phyloP scores from a whole-genome alignment of 53 echinoderm and acorn worm species.

The Echinometra lucunter region DNA sequence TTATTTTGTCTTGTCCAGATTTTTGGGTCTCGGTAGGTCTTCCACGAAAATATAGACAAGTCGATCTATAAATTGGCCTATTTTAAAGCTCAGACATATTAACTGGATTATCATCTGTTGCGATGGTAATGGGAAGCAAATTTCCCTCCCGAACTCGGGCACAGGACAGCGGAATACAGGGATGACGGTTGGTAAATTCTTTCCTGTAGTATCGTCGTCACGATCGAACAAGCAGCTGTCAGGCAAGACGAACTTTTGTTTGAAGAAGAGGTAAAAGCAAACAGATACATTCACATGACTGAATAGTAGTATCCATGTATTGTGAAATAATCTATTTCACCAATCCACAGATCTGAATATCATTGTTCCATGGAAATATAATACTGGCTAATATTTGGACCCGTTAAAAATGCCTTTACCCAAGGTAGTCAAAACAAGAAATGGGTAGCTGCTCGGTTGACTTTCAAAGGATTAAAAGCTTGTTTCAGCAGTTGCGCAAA shows the following conservation, averaged over 20 bases:
- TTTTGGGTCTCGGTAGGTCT: background rate
- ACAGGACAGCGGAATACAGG: background rate
- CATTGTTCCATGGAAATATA: background rate
- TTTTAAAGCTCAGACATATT: background rate
- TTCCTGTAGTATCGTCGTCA: background rate
- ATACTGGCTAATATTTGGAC: background rate
- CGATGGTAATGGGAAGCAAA: background rate
- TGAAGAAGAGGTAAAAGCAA: background rate
- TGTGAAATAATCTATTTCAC: background rate
- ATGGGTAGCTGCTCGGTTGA: background rate
- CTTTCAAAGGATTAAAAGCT: background rate
- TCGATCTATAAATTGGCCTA: background rate
- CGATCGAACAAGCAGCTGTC: background rate
- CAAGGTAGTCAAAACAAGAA: background rate
- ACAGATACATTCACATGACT: background rate
- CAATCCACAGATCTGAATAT: background rate
- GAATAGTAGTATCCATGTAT: background rate
- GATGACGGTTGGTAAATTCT: background rate
- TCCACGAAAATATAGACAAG: background rate
- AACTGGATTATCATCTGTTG: background rate
- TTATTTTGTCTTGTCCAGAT: background rate
- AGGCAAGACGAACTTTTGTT: background rate
- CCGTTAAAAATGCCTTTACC: background rate
- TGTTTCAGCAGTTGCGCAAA: background rate
- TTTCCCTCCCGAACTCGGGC: background rate